Percentiles rank a stretch among this genome's conserved stretches.
phyloP scores from a whole-genome alignment of 92 coral and sea anemone genomes.

The Porites lobata region DNA sequence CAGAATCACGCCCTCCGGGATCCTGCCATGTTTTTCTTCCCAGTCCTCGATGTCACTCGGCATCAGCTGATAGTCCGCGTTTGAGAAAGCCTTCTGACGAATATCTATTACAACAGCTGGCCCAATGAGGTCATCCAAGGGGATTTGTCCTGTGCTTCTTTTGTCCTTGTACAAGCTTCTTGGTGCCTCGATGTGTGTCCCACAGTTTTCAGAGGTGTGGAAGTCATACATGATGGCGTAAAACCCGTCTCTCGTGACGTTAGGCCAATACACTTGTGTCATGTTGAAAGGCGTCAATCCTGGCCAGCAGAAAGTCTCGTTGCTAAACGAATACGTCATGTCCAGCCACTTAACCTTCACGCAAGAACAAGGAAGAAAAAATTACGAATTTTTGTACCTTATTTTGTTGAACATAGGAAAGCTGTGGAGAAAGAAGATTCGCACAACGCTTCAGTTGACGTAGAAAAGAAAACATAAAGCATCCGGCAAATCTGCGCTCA shows the following conservation, averaged over 20 bases:
- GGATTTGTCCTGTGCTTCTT: constrained; percentile 73
- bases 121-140: constrained; percentile 74
- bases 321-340: constrained; percentile 64
- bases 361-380: no score
- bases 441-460: no score
- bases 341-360: constrained; percentile 45
- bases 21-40: constrained; percentile 25
- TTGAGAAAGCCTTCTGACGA: constrained; percentile 58
- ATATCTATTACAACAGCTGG: constrained; percentile 78
- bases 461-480: no score
- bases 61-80: constrained; percentile 64
- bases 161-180: constrained; percentile 63
- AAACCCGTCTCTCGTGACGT: constrained; percentile 35
- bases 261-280: constrained; percentile 8
- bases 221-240: constrained; percentile 47
- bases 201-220: constrained; percentile 62
- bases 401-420: no score
- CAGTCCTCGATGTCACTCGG: constrained; percentile 42
- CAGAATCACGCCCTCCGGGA: constrained; percentile 68
- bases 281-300: constrained; percentile 38
- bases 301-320: constrained; percentile 78
- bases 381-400: no score
- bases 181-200: constrained; percentile 83
- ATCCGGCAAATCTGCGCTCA: no score
- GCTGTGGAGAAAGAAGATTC: no score